A percentile compares a stretch with the other conserved stretches of the same genome.
phyloP scores from a whole-genome alignment of 2,888 invertebrate genomes.

The Philopedon plagiatum region DNA sequence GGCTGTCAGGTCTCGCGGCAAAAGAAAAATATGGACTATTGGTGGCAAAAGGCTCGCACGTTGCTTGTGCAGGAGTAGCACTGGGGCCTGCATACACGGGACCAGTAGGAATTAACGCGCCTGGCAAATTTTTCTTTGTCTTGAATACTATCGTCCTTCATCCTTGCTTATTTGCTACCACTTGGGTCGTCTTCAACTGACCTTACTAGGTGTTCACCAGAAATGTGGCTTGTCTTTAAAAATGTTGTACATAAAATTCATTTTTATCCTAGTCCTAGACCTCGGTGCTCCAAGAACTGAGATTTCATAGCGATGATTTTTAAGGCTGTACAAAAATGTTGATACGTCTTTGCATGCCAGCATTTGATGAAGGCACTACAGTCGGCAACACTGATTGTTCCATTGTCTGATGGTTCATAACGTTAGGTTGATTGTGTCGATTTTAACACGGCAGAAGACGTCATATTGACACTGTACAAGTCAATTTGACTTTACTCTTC shows the following conservation, averaged over 20 bases:
- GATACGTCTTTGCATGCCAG: slow-evolving; percentile 53
- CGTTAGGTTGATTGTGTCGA: slow-evolving; percentile 60
- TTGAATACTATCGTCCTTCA: slow-evolving; percentile 95
- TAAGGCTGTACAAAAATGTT: no score
- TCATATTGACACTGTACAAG: slow-evolving; percentile 79
- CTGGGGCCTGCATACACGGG: slow-evolving; percentile 67
- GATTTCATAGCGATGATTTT: no score
- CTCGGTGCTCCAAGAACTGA: no score
- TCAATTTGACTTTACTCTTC: slow-evolving; percentile 58
- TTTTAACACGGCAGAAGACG: slow-evolving; percentile 67
- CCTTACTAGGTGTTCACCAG: no score
- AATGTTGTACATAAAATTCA: no score
- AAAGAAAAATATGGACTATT: slow-evolving; percentile 78
- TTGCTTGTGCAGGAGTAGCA: slow-evolving; percentile 69
- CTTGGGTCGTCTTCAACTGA: slow-evolving; percentile 92
- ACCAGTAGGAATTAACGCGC: slow-evolving; percentile 71
- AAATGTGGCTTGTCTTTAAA: no score
- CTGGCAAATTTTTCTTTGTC: slow-evolving; percentile 98
- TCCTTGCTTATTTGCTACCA: slow-evolving; percentile 82
- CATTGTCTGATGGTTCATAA: slow-evolving; percentile 43
- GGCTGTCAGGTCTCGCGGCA: slow-evolving; percentile 70
- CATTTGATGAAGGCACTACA: slow-evolving; percentile 41
- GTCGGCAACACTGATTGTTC: slow-evolving; percentile 63
- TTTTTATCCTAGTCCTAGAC: no score
- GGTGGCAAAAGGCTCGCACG: slow-evolving; percentile 75